Conservation (phyloP, 2,797 vertebrate genomes). For the Chromis chromis region DNA sequence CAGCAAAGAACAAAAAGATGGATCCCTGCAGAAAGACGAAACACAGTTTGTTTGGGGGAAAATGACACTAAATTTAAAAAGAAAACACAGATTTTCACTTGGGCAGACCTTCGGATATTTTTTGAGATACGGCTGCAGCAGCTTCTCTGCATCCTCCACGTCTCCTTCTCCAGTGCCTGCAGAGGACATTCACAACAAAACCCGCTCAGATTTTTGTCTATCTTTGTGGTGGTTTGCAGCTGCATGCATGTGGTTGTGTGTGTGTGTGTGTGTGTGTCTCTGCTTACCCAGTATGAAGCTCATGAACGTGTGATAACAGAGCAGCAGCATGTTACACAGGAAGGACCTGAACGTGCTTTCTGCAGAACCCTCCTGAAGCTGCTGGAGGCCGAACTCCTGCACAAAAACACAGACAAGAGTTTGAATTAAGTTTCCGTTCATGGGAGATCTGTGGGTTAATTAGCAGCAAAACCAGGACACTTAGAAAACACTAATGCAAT, state of each 20-base stretch:
- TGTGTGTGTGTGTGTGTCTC: neutral
- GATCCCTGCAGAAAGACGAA: constrained; percentile 87
- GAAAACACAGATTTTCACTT: neutral
- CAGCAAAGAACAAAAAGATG: constrained; percentile 99
- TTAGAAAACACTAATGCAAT: neutral
- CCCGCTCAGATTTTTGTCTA: neutral
- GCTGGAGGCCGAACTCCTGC: constrained; percentile 94
- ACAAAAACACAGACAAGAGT: constrained; percentile 18
- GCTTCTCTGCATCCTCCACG: constrained; percentile 92
- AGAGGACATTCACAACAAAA: constrained; percentile 26
- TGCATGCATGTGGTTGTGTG: neutral
- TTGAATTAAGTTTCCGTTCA: constrained; percentile 7
- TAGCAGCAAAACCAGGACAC: constrained; percentile 9
- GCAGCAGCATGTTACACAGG: constrained; percentile 96
- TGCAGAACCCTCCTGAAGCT: constrained; percentile 92
- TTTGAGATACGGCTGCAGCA: constrained; percentile 92
- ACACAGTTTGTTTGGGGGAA: neutral
- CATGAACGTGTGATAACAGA: constrained; percentile 99
- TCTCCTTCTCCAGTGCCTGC: constrained; percentile 97
- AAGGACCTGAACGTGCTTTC: constrained; percentile 94
- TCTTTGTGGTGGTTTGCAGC: neutral
- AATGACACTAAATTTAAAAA: neutral
- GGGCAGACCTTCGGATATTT: constrained; percentile 91
- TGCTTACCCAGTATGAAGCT: constrained; percentile 95
- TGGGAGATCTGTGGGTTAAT: neutral